Percentiles rank a stretch among this genome's conserved stretches.
phyloP scores from a whole-genome alignment of 2,113 vertebrate species.

The Fulica atra region DNA sequence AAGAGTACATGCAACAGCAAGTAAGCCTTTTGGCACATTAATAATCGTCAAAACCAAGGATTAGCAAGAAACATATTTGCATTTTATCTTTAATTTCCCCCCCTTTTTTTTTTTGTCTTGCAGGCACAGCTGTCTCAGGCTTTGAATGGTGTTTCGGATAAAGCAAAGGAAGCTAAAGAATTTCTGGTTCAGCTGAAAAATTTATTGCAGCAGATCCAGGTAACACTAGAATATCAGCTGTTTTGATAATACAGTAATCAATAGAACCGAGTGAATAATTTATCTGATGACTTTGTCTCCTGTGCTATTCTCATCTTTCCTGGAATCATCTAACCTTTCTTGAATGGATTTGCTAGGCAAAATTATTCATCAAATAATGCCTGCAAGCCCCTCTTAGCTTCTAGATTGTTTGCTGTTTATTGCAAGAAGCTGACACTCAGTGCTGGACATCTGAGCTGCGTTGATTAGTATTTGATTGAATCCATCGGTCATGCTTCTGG shows the following conservation, averaged over 20 bases:
- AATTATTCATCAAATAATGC: constrained; percentile 17
- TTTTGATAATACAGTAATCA: constrained; percentile 35
- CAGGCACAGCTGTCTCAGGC: constrained; percentile 97
- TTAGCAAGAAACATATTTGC: background rate
- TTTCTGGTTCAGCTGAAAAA: constrained; percentile 97
- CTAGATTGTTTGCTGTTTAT: background rate
- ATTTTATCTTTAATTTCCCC: background rate
- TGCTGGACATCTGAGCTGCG: constrained; percentile 4
- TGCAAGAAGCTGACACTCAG: background rate
- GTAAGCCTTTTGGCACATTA: background rate
- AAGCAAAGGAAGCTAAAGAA: constrained; percentile 98
- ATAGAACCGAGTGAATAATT: constrained; percentile 50
- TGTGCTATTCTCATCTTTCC: constrained; percentile 20
- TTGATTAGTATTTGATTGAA: constrained; percentile 40
- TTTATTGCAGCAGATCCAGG: constrained; percentile 96
- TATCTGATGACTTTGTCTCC: constrained; percentile 22
- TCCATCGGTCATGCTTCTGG: background rate
- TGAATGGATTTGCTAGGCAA: background rate
- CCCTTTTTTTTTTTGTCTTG: background rate
- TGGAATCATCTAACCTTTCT: constrained; percentile 24
- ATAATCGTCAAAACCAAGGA: background rate
- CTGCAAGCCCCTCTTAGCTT: background rate
- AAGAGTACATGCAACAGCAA: background rate
- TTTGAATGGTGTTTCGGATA: constrained; percentile 94
- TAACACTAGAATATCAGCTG: constrained; percentile 63